Evolutionary conservation across 1,140 invertebrate species (phyloP).

Genomic region (Aethina tumida): DNA sequence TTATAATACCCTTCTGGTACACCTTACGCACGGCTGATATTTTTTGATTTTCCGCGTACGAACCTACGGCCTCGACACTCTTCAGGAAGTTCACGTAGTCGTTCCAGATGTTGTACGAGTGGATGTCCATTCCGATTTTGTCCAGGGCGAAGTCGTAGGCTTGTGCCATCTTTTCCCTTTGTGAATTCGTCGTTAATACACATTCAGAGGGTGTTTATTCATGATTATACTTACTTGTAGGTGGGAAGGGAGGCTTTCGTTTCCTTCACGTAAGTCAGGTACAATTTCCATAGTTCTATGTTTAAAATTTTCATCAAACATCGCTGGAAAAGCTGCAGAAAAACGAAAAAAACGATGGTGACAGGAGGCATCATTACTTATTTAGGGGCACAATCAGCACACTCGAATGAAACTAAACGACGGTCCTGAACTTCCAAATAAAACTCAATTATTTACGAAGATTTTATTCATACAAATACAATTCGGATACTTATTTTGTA

Average conservation of each 20-base stretch:
- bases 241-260: slow-evolving; percentile 88
- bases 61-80: slow-evolving; percentile 92
- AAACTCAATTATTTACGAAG: no score
- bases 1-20: slow-evolving; percentile 90
- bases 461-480: no score
- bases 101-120: slow-evolving; percentile 92
- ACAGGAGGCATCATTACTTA: not conserved
- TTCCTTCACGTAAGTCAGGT: slow-evolving; percentile 96
- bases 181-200: not conserved
- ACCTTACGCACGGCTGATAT: slow-evolving; percentile 95
- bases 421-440: no score
- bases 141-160: slow-evolving; percentile 98
- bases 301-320: slow-evolving; percentile 97
- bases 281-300: slow-evolving; percentile 97
- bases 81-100: slow-evolving; percentile 98
- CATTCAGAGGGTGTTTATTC: not conserved
- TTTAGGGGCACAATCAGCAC: no score
- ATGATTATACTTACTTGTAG: slow-evolving; percentile 72
- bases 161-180: slow-evolving; percentile 97
- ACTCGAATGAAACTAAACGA: no score
- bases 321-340: slow-evolving; percentile 83
- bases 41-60: slow-evolving; percentile 98
- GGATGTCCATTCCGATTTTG: slow-evolving; percentile 97
- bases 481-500: no score
- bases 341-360: slow-evolving; percentile 11